Base-by-base conservation (phyloP, 2,888 invertebrate species). In the Nemoura dubitans region DNA sequence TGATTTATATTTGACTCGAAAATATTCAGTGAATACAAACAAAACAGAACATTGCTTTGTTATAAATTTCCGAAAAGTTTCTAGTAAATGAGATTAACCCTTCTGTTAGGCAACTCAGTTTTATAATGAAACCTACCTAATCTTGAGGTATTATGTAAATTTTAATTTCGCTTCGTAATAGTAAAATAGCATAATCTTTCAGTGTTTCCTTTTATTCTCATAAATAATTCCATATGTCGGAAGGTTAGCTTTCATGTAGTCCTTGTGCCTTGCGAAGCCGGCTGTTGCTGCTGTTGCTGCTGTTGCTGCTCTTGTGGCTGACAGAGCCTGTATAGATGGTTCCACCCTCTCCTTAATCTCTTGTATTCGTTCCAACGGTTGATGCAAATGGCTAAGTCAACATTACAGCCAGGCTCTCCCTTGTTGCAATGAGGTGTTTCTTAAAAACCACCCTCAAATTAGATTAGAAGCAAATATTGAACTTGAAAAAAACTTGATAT, bases 111-210 rank as follows among this genome's bases (percentile, higher is more conserved):
- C 59, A 21, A 16, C 81, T 81, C 76, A 76, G 29, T 76, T 42
- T 82, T 26, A 26, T 83, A 83, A 84, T 76, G 76, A 84, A 84
- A 84, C 76, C 84, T 84, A 84, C 10, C 76, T 84, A 76, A 84
- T 84, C 84, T 84, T 84, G 76, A 59, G 84, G 84, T 84, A 59
- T 84, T 84, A 84, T 84, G 84, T 21, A 84, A 76, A 84, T 84
- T 84, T 84, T 59, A 84, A 84, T 84, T 81, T 84, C 76, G 59
- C 59, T 26, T 10, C 84, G 42, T 83, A 42, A 83, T 81, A 28
- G 81, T 29, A 81, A 30, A 29, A 81, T 30, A 81, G 28, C 28
- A 28, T 83, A 83, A 83, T 83, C 83, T 30, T 83, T 81, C 84
- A 10, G 76, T 76, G 84, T 84, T 84, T 27, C 84, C n/a, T 29